Percentiles rank a stretch among this genome's conserved stretches.
Conservation (phyloP, 1,140 invertebrate genomes). For the Nixonia krombeini region DNA sequence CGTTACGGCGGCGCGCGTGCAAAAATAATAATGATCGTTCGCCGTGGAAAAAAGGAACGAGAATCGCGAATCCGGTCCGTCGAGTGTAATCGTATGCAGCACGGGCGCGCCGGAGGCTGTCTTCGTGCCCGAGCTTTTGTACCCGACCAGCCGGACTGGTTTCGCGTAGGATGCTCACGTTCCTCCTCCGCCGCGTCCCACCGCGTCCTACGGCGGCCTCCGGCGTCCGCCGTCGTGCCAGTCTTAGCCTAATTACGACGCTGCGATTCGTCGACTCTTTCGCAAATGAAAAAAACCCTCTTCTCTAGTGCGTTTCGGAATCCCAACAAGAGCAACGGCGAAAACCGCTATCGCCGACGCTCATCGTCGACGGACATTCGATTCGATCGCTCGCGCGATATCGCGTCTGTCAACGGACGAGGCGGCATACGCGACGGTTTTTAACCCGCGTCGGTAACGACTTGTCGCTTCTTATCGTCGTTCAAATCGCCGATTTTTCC, state of each 20-base stretch:
- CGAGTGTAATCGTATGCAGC: conserved; percentile 56
- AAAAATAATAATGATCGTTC: conserved; percentile 41
- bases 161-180: conserved; percentile 32
- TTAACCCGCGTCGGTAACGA: too few species aligned
- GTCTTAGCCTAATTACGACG: conserved; percentile 38
- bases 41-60: conserved; percentile 21
- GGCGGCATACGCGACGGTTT: too few species aligned
- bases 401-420: too few species aligned
- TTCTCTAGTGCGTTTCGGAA: too few species aligned
- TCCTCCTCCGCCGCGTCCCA: conserved; percentile 5
- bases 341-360: too few species aligned
- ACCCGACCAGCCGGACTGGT: conserved; percentile 39
- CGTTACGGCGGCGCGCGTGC: conserved; percentile 28
- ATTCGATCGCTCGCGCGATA: too few species aligned
- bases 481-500: too few species aligned
- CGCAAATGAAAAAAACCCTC: conserved; percentile 20
- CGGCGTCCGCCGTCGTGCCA: conserved; percentile 21
- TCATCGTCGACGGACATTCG: too few species aligned
- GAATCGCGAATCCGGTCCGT: conserved; percentile 40
- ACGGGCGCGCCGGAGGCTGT: conserved; percentile 55
- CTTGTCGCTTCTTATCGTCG: too few species aligned
- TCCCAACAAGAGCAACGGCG: background rate
- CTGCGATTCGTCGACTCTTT: conserved; percentile 23
- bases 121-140: conserved; percentile 38
- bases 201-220: conserved; percentile 31